Evolutionary conservation across 2,797 vertebrate genomes (phyloP), one percentile per base, ranked within the genome.

Genomic region (Molossus molossus): DNA sequence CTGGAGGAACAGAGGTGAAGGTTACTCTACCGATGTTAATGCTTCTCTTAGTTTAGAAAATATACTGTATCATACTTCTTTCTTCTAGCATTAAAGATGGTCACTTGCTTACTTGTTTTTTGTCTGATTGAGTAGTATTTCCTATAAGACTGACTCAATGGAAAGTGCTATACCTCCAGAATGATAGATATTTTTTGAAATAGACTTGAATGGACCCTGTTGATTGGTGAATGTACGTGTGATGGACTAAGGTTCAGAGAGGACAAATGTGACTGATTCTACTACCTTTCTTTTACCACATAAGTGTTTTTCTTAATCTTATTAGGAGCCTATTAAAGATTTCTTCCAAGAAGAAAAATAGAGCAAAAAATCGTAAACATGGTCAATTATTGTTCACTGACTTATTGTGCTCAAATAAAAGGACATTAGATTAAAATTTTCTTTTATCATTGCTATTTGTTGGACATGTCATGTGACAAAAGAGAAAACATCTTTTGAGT

Each of bases 381-480:
- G 29, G 25, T 87, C 53, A 92, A 69, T 60, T 93, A 65, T 40
- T 85, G 20, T 81, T 91, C 57, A 87, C 50, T 81, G 84, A 94
- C 29, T 87, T 80, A 92, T 45, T 91, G 13, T 40, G 87, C n/a
- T 85, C 90, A 23, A 82, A 88, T 55, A 96, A 85, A 8, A 95
- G 25, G 4, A 67, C 27, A 53, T 75, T 37, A 75, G 48, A 21
- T 67, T 62, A 91, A 95, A 60, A 82, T 65, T 57, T 94, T 77
- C 20, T 91, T 94, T 96, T 93, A 67, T 82, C 87, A 89, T 1
- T 92, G 72, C 23, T 37, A 40, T 77, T 77, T 90, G 10, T 77
- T 94, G 58, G 65, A 45, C 67, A 83, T 88, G 90, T 75, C 55
- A 89, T 23, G 48, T 81, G 53, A 92, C 82, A 87, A 95, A 94